Conservation (phyloP, 2,797 vertebrate species). For the Megaceryle alcyon region DNA sequence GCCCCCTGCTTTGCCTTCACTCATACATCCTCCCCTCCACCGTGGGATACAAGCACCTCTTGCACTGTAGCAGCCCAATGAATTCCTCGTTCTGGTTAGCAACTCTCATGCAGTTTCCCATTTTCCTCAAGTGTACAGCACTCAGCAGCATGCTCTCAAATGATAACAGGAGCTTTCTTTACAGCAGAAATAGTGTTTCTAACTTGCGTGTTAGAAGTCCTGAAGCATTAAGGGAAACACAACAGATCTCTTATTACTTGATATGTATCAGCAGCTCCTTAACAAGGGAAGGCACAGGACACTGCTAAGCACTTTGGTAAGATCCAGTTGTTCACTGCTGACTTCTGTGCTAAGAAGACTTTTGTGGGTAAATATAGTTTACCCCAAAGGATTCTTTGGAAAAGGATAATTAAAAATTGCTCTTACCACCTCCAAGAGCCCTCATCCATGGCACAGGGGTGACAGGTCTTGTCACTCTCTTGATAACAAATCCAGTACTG, state of each 20-base stretch:
- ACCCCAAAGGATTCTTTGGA: background rate
- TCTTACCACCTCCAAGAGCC: background rate
- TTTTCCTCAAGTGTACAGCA: background rate
- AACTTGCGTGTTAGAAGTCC: background rate
- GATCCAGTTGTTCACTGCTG: background rate
- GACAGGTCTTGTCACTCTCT: background rate
- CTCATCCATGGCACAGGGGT: background rate
- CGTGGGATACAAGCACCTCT: background rate
- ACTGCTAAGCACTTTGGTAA: background rate
- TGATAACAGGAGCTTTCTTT: background rate
- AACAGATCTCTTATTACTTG: background rate
- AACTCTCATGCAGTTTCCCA: background rate
- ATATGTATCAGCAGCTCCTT: background rate
- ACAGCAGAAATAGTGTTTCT: background rate
- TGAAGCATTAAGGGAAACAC: background rate
- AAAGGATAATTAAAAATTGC: background rate
- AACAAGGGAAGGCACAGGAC: background rate
- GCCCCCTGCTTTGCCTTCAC: background rate
- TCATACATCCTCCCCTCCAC: background rate
- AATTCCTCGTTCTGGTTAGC: background rate
- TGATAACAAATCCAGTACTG: background rate
- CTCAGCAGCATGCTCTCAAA: background rate
- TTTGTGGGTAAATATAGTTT: background rate
- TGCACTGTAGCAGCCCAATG: background rate
- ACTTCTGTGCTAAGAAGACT: background rate